A percentile compares a stretch with the other conserved stretches of the same genome.
Evolutionary conservation across 2,113 vertebrate genomes (phyloP).

Genomic region (Fregetta grallaria): DNA sequence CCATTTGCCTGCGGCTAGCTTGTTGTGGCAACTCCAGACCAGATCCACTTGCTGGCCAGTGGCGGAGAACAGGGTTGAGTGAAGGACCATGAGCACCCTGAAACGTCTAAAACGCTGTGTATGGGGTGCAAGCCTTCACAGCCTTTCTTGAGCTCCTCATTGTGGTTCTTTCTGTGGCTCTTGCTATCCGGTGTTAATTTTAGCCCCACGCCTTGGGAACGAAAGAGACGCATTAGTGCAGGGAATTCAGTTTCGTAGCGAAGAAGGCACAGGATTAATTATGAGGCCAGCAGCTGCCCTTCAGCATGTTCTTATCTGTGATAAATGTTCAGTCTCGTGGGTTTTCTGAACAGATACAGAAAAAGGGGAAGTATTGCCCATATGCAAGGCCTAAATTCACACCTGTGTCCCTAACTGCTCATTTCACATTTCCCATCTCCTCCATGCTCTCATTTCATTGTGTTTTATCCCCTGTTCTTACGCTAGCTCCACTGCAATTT

Average conservation of each 20-base stretch:
- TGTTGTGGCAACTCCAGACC: not conserved
- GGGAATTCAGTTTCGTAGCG: not conserved
- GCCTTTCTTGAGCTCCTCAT: not conserved
- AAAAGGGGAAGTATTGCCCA: not conserved
- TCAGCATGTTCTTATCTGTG: not conserved
- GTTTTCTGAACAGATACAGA: not conserved
- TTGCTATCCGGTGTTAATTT: not conserved
- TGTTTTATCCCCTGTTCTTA: not conserved
- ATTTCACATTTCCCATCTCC: not conserved
- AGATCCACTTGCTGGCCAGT: not conserved
- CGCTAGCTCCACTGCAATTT: accelerated
- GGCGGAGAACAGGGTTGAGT: not conserved
- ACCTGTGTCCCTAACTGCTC: not conserved
- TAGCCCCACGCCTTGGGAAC: accelerated
- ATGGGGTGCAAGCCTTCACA: not conserved
- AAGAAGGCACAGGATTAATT: not conserved
- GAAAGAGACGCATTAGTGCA: too few relatives aligned
- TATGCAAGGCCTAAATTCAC: not conserved
- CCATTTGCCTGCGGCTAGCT: not conserved
- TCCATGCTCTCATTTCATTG: accelerated
- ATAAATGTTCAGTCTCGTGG: accelerated
- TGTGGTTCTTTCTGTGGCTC: not conserved
- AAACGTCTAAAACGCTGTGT: accelerated
- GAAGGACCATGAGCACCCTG: not conserved
- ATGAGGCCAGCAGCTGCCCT: not conserved